Percentiles rank a stretch among this genome's conserved stretches.
Evolutionary conservation across 2,113 vertebrate species (phyloP).

Genomic region (Paraplagusia blochii): DNA sequence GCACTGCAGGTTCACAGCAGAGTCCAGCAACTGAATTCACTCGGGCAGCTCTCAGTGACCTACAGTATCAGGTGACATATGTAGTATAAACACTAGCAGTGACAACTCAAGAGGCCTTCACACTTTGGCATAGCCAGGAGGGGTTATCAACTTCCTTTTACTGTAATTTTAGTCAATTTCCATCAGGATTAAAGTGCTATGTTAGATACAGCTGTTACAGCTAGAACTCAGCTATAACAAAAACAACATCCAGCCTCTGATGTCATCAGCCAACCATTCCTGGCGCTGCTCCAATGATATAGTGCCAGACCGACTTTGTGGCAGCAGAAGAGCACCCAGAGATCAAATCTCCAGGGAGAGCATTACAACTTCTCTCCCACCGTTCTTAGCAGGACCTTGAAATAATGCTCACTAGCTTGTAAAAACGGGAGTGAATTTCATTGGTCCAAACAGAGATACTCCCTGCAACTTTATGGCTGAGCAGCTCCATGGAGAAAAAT

Average conservation of each 20-base stretch:
- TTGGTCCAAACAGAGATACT: constrained; percentile 23
- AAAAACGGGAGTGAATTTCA: constrained; percentile 52
- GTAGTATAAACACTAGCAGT: neutral
- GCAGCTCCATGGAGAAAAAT: too few relatives aligned
- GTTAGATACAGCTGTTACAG: neutral
- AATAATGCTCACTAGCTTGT: constrained; percentile 39
- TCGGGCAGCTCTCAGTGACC: neutral
- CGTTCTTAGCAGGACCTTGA: constrained; percentile 31
- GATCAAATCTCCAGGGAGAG: constrained; percentile 53
- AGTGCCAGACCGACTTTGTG: constrained; percentile 43
- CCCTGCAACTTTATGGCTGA: neutral
- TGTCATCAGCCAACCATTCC: constrained; percentile 47
- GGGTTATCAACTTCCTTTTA: too few relatives aligned
- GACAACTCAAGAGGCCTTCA: neutral
- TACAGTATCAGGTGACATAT: neutral
- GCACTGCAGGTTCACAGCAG: too few relatives aligned
- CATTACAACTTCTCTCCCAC: constrained; percentile 19
- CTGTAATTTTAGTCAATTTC: neutral
- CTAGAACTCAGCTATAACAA: constrained; percentile 9
- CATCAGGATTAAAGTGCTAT: neutral
- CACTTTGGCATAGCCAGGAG: neutral
- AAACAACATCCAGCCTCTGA: constrained; percentile 31
- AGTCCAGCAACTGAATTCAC: too few relatives aligned
- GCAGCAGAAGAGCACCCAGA: constrained; percentile 26
- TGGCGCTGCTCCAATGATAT: constrained; percentile 38